phyloP scores from a whole-genome alignment of 2,113 vertebrate species.

The Lycocorax pyrrhopterus region DNA sequence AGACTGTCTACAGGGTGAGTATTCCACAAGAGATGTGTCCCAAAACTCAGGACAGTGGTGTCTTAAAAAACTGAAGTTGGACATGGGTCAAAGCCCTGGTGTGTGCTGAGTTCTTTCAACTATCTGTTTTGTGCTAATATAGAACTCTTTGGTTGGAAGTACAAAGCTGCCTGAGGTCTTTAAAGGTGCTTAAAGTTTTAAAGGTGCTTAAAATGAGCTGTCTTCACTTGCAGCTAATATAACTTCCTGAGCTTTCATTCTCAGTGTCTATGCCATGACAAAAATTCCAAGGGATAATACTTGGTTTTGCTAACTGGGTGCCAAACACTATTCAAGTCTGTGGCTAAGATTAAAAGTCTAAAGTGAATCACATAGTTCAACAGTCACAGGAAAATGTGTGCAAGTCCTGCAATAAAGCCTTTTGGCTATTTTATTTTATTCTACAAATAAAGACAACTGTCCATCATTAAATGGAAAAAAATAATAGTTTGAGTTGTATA shows the following conservation, averaged over 20 bases:
- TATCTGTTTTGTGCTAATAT: neutral
- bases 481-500: slow-evolving; percentile 50
- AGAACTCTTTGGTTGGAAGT: neutral
- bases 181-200: neutral
- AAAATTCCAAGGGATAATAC: neutral
- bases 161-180: neutral
- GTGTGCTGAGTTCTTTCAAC: neutral
- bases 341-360: neutral
- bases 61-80: neutral
- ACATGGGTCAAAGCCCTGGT: neutral
- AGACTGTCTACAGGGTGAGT: neutral
- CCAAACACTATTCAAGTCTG: neutral
- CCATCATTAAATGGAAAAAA: slow-evolving; percentile 59
- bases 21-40: neutral
- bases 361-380: slow-evolving; percentile 24
- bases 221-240: neutral
- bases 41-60: neutral
- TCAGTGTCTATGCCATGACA: neutral
- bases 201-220: neutral
- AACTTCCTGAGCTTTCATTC: neutral
- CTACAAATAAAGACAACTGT: slow-evolving; percentile 64
- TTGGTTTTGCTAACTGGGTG: neutral
- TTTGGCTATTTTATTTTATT: slow-evolving; percentile 61
- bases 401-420: slow-evolving; percentile 46
- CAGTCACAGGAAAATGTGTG: slow-evolving; percentile 47